Percentiles rank a stretch among this genome's conserved stretches.
Conservation (phyloP, 2,888 invertebrate genomes). For the Ramazzottius varieornatus region DNA sequence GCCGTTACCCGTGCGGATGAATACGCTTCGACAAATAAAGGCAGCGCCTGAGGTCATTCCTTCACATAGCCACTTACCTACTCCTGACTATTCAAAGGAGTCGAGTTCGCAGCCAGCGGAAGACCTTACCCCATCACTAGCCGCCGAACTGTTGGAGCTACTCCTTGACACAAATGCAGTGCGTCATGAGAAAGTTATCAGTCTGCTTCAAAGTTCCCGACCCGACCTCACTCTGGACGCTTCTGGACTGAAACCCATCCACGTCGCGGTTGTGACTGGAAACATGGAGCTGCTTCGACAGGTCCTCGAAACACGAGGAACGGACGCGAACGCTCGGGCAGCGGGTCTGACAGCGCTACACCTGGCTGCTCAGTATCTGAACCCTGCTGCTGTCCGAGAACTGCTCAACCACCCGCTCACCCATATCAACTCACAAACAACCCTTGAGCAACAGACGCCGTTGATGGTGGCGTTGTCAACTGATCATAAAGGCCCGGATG, state of each 20-base stretch:
- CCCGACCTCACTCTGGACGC: not conserved
- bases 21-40: too few species aligned
- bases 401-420: not conserved
- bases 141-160: not conserved
- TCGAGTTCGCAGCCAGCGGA: too few species aligned
- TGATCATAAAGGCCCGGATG: not conserved
- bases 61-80: too few species aligned
- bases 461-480: not conserved
- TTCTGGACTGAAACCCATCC: not conserved
- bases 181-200: not conserved
- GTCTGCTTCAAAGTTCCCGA: not conserved
- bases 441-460: not conserved
- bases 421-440: not conserved
- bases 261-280: not conserved
- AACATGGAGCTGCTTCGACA: not conserved
- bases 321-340: not conserved
- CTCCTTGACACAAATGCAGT: not conserved
- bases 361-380: not conserved
- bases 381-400: not conserved
- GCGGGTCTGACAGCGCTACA: not conserved
- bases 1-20: too few species aligned
- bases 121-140: too few species aligned
- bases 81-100: too few species aligned
- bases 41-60: too few species aligned
- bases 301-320: not conserved